phyloP scores from a whole-genome alignment of 2,113 vertebrate genomes.

The Etheostoma cragini region DNA sequence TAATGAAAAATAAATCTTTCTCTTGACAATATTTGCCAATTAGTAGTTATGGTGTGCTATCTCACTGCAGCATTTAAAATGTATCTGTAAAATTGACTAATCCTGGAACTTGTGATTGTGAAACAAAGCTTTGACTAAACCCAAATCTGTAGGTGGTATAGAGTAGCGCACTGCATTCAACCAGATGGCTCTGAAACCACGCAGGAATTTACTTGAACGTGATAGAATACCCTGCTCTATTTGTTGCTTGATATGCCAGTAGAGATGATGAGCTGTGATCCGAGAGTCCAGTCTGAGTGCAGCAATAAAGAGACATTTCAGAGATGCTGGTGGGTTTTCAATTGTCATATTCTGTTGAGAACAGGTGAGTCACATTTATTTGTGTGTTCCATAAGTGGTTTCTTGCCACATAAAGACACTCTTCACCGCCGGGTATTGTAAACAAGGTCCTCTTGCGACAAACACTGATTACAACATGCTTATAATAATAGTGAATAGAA shows the following conservation, averaged over 20 bases:
- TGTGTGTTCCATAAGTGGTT: neutral
- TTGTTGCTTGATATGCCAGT: neutral
- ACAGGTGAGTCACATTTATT: neutral
- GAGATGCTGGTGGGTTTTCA: neutral
- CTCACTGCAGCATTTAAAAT: neutral
- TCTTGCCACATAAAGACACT: neutral
- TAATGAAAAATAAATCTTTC: neutral
- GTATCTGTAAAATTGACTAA: too few species aligned
- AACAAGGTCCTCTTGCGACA: neutral
- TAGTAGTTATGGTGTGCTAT: neutral
- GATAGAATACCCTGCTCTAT: neutral
- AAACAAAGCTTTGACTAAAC: slow-evolving; percentile 7
- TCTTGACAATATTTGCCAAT: neutral
- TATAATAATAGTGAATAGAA: neutral
- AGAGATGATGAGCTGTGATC: neutral
- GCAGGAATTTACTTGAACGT: neutral
- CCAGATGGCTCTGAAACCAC: neutral
- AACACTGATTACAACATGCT: neutral
- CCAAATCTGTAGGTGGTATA: neutral
- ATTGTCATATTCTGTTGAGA: neutral
- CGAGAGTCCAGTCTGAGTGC: neutral
- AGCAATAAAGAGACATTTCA: neutral
- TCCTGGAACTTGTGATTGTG: neutral
- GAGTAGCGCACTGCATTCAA: neutral
- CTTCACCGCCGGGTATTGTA: neutral